Evolutionary conservation across 1,140 invertebrate genomes (phyloP).

Genomic region (Drosophila hydei): DNA sequence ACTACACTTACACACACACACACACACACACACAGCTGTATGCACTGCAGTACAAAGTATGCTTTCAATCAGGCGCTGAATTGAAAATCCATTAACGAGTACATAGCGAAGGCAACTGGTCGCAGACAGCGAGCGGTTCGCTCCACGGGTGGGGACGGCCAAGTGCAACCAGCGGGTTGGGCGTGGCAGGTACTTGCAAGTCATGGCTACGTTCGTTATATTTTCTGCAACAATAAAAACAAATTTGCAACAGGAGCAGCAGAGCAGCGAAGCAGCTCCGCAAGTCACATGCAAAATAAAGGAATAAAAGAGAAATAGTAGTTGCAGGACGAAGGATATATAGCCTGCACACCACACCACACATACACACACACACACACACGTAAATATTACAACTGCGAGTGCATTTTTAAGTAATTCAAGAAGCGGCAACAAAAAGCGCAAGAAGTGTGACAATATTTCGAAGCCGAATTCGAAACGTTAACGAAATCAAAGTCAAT

Average conservation of each 20-base stretch:
- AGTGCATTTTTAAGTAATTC: slow-evolving; percentile 57
- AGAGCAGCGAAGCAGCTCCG: slow-evolving; percentile 6
- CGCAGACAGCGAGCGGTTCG: slow-evolving; percentile 38
- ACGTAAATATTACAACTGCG: slow-evolving; percentile 27
- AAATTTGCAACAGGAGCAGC: slow-evolving; percentile 38
- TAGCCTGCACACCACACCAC: slow-evolving; percentile 16
- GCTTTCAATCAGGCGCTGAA: slow-evolving; percentile 82
- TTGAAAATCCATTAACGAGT: slow-evolving; percentile 82
- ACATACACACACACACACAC: background rate
- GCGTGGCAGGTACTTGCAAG: slow-evolving; percentile 26
- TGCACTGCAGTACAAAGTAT: slow-evolving; percentile 61
- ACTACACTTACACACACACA: slow-evolving; percentile 22
- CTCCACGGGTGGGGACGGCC: no score
- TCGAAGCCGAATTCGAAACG: slow-evolving; percentile 6
- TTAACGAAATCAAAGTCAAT: slow-evolving; percentile 36
- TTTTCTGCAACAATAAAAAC: slow-evolving; percentile 51
- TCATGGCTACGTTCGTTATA: slow-evolving; percentile 51
- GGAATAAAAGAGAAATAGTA: slow-evolving; percentile 13
- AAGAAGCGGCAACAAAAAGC: slow-evolving; percentile 9
- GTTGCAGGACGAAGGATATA: slow-evolving; percentile 37
- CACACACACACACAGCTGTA: slow-evolving; percentile 19
- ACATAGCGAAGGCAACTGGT: slow-evolving; percentile 73
- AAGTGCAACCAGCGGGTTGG: slow-evolving; percentile 10
- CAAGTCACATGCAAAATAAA: slow-evolving; percentile 24
- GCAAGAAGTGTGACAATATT: slow-evolving; percentile 2